Evolutionary conservation across 2,888 invertebrate genomes (phyloP), one percentile per base, ranked within the genome.

Genomic region (Pheosia tremula): DNA sequence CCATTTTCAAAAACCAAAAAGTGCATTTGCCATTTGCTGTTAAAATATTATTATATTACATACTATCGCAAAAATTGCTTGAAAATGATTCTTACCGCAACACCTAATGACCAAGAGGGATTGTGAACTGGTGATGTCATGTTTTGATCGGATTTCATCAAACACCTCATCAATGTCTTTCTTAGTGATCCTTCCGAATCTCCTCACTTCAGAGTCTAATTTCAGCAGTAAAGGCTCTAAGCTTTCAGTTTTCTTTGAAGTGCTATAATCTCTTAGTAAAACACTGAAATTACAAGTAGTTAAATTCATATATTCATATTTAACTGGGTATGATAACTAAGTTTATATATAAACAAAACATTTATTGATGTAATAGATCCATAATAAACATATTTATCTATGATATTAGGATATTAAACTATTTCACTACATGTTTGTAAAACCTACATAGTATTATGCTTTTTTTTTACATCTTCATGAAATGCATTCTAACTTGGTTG

Each of bases 81-180:
- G 43, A 47, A 11, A 37, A 52, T 58, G 52, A 24, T 47, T 69
- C 87, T 85, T 91, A 82, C 97, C 98, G 83, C 97, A 98, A 85
- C 97, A 97, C 80, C 97, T 94, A 67, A 98, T 97, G 36, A 97
- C 95, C 75, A 97, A 87, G 57, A 97, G 82, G 0, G 97, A 97
- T 76, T 97, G 97, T 45, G 97, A 96, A 74, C 96, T 97, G 1
- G 97, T 96, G 0, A 97, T 96, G 58, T 96, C 95, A 76, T 96
- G 95, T 82, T 95, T 94, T 47, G 93, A 91, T 66, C 95, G 94
- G 56, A 97, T 95, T 87, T 97, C 97, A 75, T 96, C 95, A 72
- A 97, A 93, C n/a, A 97, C 95, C 73, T 96, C 96, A 85, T 97
- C 96, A 72, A 97, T 95, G 78, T 97, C 97, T 41, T 94, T 93